Base-by-base conservation (phyloP, 2,888 invertebrate species). In the Eristalis arbustorum region DNA sequence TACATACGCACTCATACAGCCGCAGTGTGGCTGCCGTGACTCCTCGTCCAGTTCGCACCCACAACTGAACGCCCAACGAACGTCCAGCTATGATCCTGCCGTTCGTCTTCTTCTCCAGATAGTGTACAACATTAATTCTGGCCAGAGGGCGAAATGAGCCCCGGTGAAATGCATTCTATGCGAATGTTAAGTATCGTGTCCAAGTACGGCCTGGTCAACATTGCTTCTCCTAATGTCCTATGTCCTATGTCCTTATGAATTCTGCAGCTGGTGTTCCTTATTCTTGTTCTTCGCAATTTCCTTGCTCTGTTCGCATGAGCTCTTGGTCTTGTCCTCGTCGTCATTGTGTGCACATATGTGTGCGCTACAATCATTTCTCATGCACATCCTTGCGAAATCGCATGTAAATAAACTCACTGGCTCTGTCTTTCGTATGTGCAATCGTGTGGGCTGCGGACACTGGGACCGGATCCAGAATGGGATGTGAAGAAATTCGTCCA, bases 181-280 rank as follows among this genome's bases (percentile, higher is more conserved):
- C 72, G 68, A 80, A 69, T 61, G 49, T n/a, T 49, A 31, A 72
- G 56, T 56, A 67, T 66, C 66, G 67, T 72, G 62, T 69, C 72
- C 76, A 73, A 13, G 72, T 68, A 59, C 59, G 80, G 84, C 71
- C 80, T 72, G 75, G 84, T 72, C 80, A 62, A 75, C 80, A 75
- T 76, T 84, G 76, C 84, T 73, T 61, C 73, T 81, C 73, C 49
- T 77, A 85, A 85, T 81, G 84, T n/a, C n/a, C n/a, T n/a, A n/a
- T n/a, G n/a, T n/a, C n/a, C n/a, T n/a, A n/a, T n/a, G n/a, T 85
- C 76, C 84, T 81, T 81, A 85, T 81, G 76, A 85, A 80, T 81
- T 73, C 72, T 81, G 77, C 84, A 85, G 84, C 84, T 85, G 84
- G 73, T 85, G 81, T 81, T 85, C 81, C 84, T 81, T 85, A 85